Base-by-base conservation (phyloP, 30 jellyfish, hydroid and myxozoan genomes). In the Turritopsis rubra region DNA sequence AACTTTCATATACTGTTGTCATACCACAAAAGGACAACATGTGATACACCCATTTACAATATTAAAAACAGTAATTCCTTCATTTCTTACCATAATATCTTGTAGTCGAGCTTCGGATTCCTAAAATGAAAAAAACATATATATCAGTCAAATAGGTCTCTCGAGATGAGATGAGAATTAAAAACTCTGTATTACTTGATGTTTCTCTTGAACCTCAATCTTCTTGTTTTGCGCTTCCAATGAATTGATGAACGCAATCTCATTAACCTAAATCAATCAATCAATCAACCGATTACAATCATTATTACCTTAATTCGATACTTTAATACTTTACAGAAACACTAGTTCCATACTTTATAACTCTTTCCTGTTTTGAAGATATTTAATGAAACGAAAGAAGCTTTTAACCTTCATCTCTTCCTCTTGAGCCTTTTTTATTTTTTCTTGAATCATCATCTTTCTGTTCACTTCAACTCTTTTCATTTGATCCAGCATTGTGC, bases 151-250 rank as follows among this genome's bases (percentile, higher is more conserved):
- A 21, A 18, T 60, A 60, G 19, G 18, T 16, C 72, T 54, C 18
- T 54, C 72, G 18, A 41, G 13, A 41, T 41, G 13, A 41, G 13
- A 3, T 41, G 13, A 41, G 60, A 41, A 13, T 3, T 5, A 41
- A 41, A 41, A 41, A 41, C 5, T 41, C 9, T 41, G 7, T 23
- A 52, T 1, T 79, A 87, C 98, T 90, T 87, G 96, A 41, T 92
- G 96, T 80, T 92, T 92, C 73, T 92, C 98, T 71, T 75, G 96
- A 26, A 92, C 98, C 85, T 92, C 98, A 73, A 92, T 92, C 80
- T 88, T 88, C 81, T 87, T 88, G 88, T 92, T 92, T 77, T 92
- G 98, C 1, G 98, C 98, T 79, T 92, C 98, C 73, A 92, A 84
- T 30, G 94, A 81, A 85, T 92, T 92, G 30, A 92, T 92, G 83